phyloP scores from a whole-genome alignment of 2,797 vertebrate species.

The Falco naumanni region DNA sequence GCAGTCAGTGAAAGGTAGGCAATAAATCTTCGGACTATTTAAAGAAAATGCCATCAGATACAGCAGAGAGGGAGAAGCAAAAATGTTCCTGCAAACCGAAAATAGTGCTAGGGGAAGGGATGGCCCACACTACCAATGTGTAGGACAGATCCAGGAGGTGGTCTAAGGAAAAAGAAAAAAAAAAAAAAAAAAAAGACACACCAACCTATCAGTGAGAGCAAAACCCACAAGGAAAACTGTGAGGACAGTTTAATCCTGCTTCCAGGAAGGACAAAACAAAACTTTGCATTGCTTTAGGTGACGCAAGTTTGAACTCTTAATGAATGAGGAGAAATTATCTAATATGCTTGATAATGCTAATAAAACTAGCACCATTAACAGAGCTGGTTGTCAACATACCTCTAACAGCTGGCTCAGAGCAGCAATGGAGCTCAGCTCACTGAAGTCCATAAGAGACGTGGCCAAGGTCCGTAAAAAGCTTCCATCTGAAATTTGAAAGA shows the following conservation, averaged over 20 bases:
- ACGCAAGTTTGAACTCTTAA: background rate
- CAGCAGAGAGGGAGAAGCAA: background rate
- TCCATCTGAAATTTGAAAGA: slow-evolving; percentile 84
- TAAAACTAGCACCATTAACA: background rate
- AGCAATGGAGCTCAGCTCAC: slow-evolving; percentile 93
- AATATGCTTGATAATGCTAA: background rate
- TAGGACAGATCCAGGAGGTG: background rate
- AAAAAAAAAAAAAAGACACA: background rate
- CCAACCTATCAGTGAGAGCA: background rate
- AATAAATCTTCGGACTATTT: background rate
- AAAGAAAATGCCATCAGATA: background rate
- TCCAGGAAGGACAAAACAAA: background rate
- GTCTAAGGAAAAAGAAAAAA: background rate
- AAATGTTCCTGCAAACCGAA: background rate
- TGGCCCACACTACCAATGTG: background rate
- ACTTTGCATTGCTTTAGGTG: background rate
- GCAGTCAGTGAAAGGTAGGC: background rate
- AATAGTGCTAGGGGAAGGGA: background rate
- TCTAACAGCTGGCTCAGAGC: slow-evolving; percentile 97
- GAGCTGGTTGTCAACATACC: slow-evolving; percentile 75
- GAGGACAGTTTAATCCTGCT: background rate
- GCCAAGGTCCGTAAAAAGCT: slow-evolving; percentile 95
- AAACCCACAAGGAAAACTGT: background rate
- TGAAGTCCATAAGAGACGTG: slow-evolving; percentile 93
- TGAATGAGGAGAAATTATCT: background rate